Conservation (phyloP, 1,140 invertebrate species). For the Bombus turneri region DNA sequence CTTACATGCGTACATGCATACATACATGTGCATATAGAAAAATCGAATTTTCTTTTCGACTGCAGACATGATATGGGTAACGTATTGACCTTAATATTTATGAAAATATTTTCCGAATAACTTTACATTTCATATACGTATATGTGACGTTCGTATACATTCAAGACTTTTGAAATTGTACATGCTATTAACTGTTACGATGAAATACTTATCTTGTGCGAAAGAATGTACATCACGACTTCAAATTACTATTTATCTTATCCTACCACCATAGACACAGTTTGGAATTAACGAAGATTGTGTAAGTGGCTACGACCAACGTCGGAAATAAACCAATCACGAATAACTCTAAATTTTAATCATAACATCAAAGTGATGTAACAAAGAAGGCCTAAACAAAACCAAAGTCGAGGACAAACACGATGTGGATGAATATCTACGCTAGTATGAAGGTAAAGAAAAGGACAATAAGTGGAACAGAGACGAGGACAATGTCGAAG, state of each 20-base stretch:
- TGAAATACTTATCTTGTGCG: too few relatives aligned
- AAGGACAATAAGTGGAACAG: conserved; percentile 3
- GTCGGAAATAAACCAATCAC: background rate
- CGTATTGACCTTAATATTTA: too few relatives aligned
- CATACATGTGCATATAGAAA: background rate
- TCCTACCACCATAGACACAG: too few relatives aligned
- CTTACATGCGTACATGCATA: background rate
- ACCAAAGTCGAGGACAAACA: background rate
- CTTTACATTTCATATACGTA: too few relatives aligned
- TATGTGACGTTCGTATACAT: too few relatives aligned
- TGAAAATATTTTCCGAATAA: too few relatives aligned
- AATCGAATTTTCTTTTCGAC: conserved; percentile 26
- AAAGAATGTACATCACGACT: too few relatives aligned
- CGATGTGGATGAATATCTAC: background rate
- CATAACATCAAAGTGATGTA: background rate
- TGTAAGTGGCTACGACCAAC: background rate
- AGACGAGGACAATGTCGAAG: conserved; percentile 46
- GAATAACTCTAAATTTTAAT: background rate
- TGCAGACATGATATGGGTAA: too few relatives aligned
- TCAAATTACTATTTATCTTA: too few relatives aligned
- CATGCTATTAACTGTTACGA: too few relatives aligned
- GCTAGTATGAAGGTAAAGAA: background rate
- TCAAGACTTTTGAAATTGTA: too few relatives aligned
- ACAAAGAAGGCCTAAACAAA: background rate
- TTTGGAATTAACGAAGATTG: too few relatives aligned